Evolutionary conservation across 2,888 invertebrate genomes (phyloP), one percentile per base, ranked within the genome.

Genomic region (Furcula furcula): DNA sequence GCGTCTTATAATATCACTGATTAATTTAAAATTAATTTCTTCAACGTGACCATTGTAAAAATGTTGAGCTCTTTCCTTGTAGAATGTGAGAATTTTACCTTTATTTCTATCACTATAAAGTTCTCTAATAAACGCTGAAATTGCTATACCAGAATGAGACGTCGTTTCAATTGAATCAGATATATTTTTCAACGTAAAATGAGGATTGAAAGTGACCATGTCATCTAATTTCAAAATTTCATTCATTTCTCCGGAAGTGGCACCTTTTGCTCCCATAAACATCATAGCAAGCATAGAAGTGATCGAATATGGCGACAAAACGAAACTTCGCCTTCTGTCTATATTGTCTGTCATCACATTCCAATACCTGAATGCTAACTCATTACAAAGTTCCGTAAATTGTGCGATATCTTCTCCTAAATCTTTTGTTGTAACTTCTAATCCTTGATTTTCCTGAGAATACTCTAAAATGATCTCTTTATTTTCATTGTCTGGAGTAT

Each of bases 211-310:
- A 0, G 95, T 95, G 0, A 95, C 93, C 92, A 96, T 95, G 47
- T 97, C 95, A 65, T 97, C 97, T 9, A 97, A 82, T 56, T 93
- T 92, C 0, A 97, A 82, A 7, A 97, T 92, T 62, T 96, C 95
- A 65, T 97, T 96, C 94, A 97, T 95, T 89, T 96, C 95, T 0
- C 95, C 95, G 0, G 97, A 96, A 0, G 97, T 97, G 2, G 94
- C 92, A 1, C 96, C 96, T 49, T 94, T 90, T 0, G 97, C 96
- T 0, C 96, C 96, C 57, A 97, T 90, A 71, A 96, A 97, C 40
- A 97, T 93, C 96, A 97, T 96, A 0, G 96, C 95, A n/a, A 97
- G 76, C 81, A 95, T 91, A 0, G 96, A 96, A 1, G 95, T 95
- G 35, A 95, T 91, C 0, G 96, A 95, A 63, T 96, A 97, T 0